phyloP scores from a whole-genome alignment of 2,797 vertebrate genomes.

The Eulemur albifrons region DNA sequence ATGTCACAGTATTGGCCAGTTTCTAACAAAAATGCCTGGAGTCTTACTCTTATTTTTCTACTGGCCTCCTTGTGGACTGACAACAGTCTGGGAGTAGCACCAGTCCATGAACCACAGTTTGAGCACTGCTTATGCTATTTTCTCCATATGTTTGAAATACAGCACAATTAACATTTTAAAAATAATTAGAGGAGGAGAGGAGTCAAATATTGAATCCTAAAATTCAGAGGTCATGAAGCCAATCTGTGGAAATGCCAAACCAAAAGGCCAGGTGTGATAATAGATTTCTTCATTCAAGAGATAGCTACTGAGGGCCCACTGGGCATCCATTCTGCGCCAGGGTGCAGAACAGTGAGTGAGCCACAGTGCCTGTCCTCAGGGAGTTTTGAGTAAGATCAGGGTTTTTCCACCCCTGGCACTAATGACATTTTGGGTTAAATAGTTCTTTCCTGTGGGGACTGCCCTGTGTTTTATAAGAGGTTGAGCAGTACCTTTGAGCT shows the following conservation, averaged over 20 bases:
- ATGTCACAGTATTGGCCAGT: too few relatives aligned
- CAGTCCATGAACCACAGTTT: neutral
- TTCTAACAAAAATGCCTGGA: neutral
- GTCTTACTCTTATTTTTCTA: neutral
- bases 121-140: neutral
- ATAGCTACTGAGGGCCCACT: neutral
- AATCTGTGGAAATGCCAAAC: neutral
- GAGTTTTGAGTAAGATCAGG: neutral
- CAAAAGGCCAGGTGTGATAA: neutral
- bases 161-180: neutral
- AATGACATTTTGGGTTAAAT: fast-evolving
- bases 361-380: neutral
- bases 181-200: neutral
- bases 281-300: neutral
- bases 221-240: neutral
- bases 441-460: neutral
- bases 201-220: neutral
- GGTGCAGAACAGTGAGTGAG: neutral
- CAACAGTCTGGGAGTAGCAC: neutral
- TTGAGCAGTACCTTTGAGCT: neutral
- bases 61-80: neutral
- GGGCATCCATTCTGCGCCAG: too few relatives aligned
- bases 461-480: neutral
- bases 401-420: neutral
- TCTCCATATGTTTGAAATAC: neutral